Evolutionary conservation across 2,113 vertebrate genomes (phyloP), one percentile per base, ranked within the genome.

Genomic region (Petroica traversi): DNA sequence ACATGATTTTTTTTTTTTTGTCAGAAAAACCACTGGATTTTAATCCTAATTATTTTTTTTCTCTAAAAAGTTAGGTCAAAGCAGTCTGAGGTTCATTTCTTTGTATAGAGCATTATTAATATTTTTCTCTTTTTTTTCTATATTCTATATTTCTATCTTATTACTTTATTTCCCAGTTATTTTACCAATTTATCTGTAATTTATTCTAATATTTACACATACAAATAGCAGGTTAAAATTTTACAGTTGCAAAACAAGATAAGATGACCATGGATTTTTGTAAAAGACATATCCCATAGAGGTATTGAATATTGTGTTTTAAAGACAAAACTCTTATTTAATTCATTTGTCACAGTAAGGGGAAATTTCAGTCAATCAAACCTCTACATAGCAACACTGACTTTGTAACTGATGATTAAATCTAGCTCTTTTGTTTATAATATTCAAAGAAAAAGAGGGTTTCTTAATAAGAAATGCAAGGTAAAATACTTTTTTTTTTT

Each of bases 121-220:
- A 0, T 45, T 49, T 72, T 63, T 55, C 17, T 74, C 31, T 33
- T 75, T 3, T 86, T 62, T 80, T n/a, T n/a, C n/a, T n/a, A n/a
- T n/a, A n/a, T n/a, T 36, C 9, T 48, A 12, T 9, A 41, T 1
- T 1, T 3, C 1, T 51, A 2, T 38, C 6, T 41, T 20, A 25
- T 34, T 74, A 16, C 5, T 48, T 69, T 83, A 43, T 54, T 79
- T 67, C 8, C 6, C 28, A 45, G 14, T 36, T 76, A 45, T 79
- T 89, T n/a, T 57, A 14, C 1, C 12, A 58, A 5, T 36, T 63
- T 48, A 7, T 38, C 20, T 71, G 4, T 2, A 17, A 19, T 86
- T 69, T 78, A 22, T 66, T 91, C 4, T 58, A 43, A 67, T 26
- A 67, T 45, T 71, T 76, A 22, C 7, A 49, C 2, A 5, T 46